A percentile compares a stretch with the other conserved stretches of the same genome.
Evolutionary conservation across 92 coral and sea anemone species (phyloP).

Genomic region (Umimayanthus kanabou): DNA sequence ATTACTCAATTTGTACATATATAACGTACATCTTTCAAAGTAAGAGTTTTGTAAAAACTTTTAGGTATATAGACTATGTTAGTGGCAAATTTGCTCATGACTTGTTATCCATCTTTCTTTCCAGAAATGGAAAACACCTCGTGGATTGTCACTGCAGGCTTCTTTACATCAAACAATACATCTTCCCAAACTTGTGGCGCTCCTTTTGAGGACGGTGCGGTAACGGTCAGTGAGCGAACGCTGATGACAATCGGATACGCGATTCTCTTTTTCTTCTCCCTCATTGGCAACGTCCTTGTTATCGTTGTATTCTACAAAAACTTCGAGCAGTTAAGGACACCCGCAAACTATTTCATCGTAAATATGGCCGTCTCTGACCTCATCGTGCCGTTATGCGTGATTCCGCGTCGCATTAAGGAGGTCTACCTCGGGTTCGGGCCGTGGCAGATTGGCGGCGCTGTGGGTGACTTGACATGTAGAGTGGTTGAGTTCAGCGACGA

Average conservation of each 20-base stretch:
- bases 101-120: not conserved
- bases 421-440: not conserved
- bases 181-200: not conserved
- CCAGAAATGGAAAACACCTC: not conserved
- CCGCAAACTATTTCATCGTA: constrained; percentile 2
- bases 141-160: not conserved
- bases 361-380: constrained; percentile 10
- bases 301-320: not conserved
- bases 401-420: not conserved
- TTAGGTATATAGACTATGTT: no score
- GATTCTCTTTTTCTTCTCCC: not conserved
- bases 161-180: not conserved
- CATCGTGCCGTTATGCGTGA: not conserved
- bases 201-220: not conserved
- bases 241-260: not conserved
- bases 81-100: no score
- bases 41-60: no score
- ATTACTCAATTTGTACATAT: no score
- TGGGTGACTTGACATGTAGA: not conserved
- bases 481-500: not conserved
- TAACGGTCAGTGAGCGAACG: not conserved
- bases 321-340: not conserved
- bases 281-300: not conserved
- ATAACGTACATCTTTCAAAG: no score
- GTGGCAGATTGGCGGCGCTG: not conserved